phyloP scores from a whole-genome alignment of 2,113 vertebrate genomes.

The Mus musculus region DNA sequence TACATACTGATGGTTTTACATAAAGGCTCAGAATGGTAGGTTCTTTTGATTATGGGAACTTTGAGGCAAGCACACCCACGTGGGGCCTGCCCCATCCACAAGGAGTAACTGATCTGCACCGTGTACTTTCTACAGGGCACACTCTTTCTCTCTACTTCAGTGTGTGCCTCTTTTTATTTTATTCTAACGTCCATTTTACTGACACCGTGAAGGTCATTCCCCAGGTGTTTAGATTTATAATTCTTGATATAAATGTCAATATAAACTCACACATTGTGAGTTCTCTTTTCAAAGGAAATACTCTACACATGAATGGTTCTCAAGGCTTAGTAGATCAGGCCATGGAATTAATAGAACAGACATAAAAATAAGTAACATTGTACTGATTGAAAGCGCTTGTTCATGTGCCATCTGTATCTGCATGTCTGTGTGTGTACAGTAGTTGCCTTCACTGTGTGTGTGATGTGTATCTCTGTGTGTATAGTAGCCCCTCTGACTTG shows the following conservation, averaged over 20 bases:
- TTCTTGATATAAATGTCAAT: not conserved
- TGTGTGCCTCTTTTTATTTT: fast-evolving
- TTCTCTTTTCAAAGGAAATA: not conserved
- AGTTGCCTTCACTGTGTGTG: too few species aligned
- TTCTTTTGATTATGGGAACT: not conserved
- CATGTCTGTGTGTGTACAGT: not conserved
- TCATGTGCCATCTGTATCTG: not conserved
- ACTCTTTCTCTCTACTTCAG: not conserved
- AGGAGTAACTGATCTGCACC: fast-evolving
- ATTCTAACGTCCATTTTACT: not conserved
- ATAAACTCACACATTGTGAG: not conserved
- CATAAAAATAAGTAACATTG: not conserved
- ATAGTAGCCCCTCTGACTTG: not conserved
- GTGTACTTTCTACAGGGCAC: fast-evolving
- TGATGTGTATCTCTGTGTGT: not conserved
- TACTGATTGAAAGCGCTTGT: not conserved
- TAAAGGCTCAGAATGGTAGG: not conserved
- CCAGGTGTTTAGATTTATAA: not conserved
- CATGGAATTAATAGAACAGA: not conserved
- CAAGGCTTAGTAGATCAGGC: not conserved
- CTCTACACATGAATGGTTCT: not conserved
- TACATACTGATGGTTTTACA: not conserved
- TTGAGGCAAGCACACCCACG: fast-evolving
- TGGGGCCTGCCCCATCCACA: fast-evolving
- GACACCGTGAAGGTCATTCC: fast-evolving